phyloP scores from a whole-genome alignment of 2,113 vertebrate genomes.

The Manacus vitellinus region DNA sequence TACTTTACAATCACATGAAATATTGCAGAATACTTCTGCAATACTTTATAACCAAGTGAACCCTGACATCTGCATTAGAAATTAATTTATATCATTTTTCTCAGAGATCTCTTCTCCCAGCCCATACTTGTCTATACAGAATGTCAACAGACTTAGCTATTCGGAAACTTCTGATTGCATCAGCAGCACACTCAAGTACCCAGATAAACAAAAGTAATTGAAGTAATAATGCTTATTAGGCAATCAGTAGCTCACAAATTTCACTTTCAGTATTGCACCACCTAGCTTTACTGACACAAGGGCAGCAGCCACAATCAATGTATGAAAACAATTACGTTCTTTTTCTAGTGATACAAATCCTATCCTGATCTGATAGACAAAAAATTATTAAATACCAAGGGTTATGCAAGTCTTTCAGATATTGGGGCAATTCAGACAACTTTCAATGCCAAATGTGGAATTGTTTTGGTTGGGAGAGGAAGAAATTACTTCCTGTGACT shows the following conservation, averaged over 20 bases:
- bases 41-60: neutral
- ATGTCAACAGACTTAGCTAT: neutral
- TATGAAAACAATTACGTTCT: neutral
- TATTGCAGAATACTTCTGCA: neutral
- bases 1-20: neutral
- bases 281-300: neutral
- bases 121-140: neutral
- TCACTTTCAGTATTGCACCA: neutral
- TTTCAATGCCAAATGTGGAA: neutral
- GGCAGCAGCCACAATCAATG: neutral
- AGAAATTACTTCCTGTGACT: neutral
- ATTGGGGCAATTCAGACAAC: neutral
- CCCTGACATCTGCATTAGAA: neutral
- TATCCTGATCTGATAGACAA: neutral
- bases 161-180: neutral
- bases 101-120: neutral
- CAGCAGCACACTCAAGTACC: neutral
- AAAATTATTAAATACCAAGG: neutral
- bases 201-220: neutral
- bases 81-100: neutral
- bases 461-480: neutral
- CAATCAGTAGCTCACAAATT: neutral
- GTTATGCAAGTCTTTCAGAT: neutral
- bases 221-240: constrained; percentile 3
- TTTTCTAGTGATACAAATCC: neutral